These are phyloP conservation scores for Crepidodera aurea DNA, from an alignment of 2,888 invertebrate species.

Conservation along the genomic window DNA sequence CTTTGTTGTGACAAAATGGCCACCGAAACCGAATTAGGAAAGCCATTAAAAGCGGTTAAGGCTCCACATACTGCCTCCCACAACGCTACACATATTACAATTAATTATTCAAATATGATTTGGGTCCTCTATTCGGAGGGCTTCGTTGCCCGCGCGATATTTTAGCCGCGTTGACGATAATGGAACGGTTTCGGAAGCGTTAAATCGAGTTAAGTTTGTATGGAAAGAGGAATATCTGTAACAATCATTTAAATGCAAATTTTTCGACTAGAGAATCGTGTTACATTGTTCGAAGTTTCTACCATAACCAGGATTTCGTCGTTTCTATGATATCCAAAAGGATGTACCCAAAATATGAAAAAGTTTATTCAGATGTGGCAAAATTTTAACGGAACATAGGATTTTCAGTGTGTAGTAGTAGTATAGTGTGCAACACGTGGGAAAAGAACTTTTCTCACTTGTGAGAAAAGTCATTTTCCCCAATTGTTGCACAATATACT, in stretches of 20 bases:
- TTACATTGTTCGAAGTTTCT: too few relatives aligned
- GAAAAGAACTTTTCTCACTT: too few relatives aligned
- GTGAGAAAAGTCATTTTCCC: too few relatives aligned
- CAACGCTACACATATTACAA: neutral
- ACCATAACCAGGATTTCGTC: too few relatives aligned
- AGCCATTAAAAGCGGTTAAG: neutral
- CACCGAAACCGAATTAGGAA: neutral
- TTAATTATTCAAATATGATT: slow-evolving; percentile 17
- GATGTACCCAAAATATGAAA: too few relatives aligned
- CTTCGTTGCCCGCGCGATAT: neutral
- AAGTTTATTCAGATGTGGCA: too few relatives aligned
- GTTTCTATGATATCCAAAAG: too few relatives aligned
- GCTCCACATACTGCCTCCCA: neutral
- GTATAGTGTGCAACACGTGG: too few relatives aligned
- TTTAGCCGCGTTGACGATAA: slow-evolving; percentile 4
- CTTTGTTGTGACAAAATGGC: neutral
- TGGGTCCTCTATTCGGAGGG: neutral
- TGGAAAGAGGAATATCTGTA: neutral
- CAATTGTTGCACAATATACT: too few relatives aligned
- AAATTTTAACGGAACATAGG: too few relatives aligned
- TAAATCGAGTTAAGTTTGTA: neutral
- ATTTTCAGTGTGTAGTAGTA: too few relatives aligned
- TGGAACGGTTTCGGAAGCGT: neutral
- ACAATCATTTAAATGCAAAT: neutral
- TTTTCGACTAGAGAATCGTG: neutral